Evolutionary conservation across 2,888 invertebrate species (phyloP), one percentile per base, ranked within the genome.

Genomic region (Scaptomyza polygonia): DNA sequence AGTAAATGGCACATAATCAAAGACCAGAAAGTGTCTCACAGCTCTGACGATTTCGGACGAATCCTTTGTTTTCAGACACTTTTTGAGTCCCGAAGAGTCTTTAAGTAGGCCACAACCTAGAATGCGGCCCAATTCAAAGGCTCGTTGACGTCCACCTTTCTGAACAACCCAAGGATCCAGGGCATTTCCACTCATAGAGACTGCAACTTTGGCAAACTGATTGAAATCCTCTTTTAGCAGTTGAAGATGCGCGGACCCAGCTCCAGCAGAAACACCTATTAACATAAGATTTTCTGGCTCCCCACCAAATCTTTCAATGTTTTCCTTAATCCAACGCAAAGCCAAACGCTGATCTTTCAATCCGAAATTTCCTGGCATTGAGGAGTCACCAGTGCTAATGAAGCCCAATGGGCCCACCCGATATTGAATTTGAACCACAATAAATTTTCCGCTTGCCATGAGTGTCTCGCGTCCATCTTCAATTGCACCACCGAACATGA

Each of bases 171-270:
- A 94, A 0, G 94, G 93, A 57, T 94, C 92, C 16, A 96, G 92
- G 0, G 95, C 93, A 2, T 94, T 93, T 0, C 96, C 96, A 82
- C 96, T 96, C 88, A 94, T 93, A 0, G 95, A 95, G 1, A 63
- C 52, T 0, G 71, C 82, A 3, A 30, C 85, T 6, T 63, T 81
- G 0, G 73, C 85, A 18, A 87, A 5, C 3, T 77, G 53, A 11
- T 63, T 49, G 1, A 89, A 77, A 6, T 82, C 59, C 11, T 94
- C 94, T 0, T 95, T 94, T 12, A 96, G 78, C 73, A 94, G 94
- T 71, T 96, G 96, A 70, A 95, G 94, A 88, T 96, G 95, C 0
- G 95, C 95, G 76, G 96, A 95, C 5, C 94, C 95, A 32, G 94
- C 96, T 0, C 96, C 96, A 0, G 96, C 95, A 4, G 96, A 96